phyloP scores from a whole-genome alignment of 2,888 invertebrate species.

The Drosophila mayaguana region DNA sequence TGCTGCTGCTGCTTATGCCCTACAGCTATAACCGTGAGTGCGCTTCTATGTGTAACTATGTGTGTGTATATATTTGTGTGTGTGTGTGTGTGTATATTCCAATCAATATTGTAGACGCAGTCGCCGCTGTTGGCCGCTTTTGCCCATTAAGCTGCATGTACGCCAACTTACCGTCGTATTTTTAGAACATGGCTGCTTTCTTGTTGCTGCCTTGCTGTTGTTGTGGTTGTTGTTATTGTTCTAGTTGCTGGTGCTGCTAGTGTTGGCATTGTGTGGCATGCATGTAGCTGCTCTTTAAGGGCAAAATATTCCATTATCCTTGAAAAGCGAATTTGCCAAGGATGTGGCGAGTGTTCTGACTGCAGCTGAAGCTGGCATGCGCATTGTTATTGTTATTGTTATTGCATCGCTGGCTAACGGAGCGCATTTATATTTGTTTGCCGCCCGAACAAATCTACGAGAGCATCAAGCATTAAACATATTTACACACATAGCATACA shows the following conservation, averaged over 20 bases:
- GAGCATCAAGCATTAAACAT: conserved; percentile 44
- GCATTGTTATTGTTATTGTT: conserved; percentile 55
- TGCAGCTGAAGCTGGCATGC: conserved; percentile 37
- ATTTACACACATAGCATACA: conserved; percentile 1
- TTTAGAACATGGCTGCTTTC: conserved; percentile 71
- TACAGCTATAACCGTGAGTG: conserved; percentile 59
- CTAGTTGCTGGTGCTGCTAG: conserved; percentile 19
- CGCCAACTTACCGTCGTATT: conserved; percentile 77
- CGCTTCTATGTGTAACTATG: conserved; percentile 24
- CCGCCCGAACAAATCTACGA: conserved; percentile 65
- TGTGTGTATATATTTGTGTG: conserved; percentile 25
- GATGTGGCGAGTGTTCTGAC: conserved; percentile 51
- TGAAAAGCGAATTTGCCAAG: conserved; percentile 79
- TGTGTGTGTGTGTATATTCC: conserved; percentile 65
- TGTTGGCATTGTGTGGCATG: conserved; percentile 53
- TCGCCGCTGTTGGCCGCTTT: conserved; percentile 75
- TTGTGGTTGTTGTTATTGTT: conserved; percentile 36
- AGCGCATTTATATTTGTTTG: conserved; percentile 68
- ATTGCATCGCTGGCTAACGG: conserved; percentile 52
- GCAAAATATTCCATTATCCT: conserved; percentile 76
- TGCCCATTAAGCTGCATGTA: conserved; percentile 79
- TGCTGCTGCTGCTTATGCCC: conserved; percentile 50
- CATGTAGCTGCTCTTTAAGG: conserved; percentile 73
- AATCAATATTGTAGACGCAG: conserved; percentile 79
- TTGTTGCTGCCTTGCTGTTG: conserved; percentile 26